Base-by-base conservation (phyloP, 2,113 vertebrate species). In the Corythornis madagascariensis region DNA sequence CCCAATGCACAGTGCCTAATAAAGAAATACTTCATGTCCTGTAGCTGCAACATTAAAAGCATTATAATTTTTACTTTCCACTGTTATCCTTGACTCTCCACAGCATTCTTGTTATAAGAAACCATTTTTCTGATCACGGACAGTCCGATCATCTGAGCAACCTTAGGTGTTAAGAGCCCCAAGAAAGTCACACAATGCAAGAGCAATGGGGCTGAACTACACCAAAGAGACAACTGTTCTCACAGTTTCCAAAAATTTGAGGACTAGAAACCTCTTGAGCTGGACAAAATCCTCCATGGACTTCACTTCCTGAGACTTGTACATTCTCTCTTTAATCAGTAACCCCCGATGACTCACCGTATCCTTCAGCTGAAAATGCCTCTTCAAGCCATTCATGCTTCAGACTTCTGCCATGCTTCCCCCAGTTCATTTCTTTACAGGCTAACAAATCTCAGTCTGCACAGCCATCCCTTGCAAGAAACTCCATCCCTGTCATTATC, bases 271-370 rank as follows among this genome's bases (percentile, higher is more conserved):
- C 14, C 75, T 71, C 29, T 5, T 19, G 33, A 82, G 14, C 13
- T 56, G n/a, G 19, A 57, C 10, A 38, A 80, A 86, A 56, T 6
- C 5, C 5, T 81, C 25, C 40, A 21, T 61, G 50, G 60, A 43
- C 19, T 43, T 81, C n/a, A 7, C 13, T 79, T 11, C 7, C 16
- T 3, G 1, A 3, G 20, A 28, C 8, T 75, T 53, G 12, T 24
- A 28, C 7, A 13, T 14, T 55, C 0, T 0, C 7, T 4, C 5
- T 76, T 79, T 79, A 48, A 69, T 72, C 14, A 16, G 7, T 56
- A 64, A 16, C 31, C 14, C 16, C 66, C 76, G 42, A n/a, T 33
- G 35, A 73, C 25, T 4, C 3, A 60, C 16, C 56, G 35, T 9
- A 64, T 18, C 31, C 21, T 90, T 90, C 66, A 67, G 48, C 14